Conservation (phyloP, 1,140 invertebrate genomes). For the Pseudomyrmex flavicornis region DNA sequence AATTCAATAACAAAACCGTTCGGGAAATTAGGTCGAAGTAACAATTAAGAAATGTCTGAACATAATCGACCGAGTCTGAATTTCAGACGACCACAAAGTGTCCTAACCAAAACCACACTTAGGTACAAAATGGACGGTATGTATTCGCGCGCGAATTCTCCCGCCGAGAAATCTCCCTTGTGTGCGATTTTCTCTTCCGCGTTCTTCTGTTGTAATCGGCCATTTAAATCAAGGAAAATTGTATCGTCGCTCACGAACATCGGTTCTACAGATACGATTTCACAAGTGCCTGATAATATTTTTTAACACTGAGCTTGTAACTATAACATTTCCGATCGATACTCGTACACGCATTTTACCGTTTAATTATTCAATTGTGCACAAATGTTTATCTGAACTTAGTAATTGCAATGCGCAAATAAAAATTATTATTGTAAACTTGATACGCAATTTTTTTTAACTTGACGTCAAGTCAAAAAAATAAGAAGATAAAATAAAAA, state of each 20-base stretch:
- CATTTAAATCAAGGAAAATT: slow-evolving; percentile 32
- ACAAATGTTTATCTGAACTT: no score
- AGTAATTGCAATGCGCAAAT: no score
- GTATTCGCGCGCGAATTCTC: slow-evolving; percentile 42
- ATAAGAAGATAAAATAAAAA: no score
- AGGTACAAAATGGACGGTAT: slow-evolving; percentile 57
- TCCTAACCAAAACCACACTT: slow-evolving; percentile 80
- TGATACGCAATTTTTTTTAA: no score
- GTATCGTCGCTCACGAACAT: slow-evolving; percentile 16
- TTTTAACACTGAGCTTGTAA: background rate
- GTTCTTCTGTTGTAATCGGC: slow-evolving; percentile 39
- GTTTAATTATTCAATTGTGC: background rate
- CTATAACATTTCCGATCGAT: no score
- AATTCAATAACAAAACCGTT: no score
- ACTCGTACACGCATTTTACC: background rate
- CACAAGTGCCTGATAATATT: slow-evolving; percentile 14
- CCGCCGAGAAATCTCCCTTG: slow-evolving; percentile 34
- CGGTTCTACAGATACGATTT: background rate
- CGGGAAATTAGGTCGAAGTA: background rate
- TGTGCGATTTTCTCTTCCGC: slow-evolving; percentile 26
- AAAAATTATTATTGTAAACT: no score
- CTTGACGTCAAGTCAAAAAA: no score
- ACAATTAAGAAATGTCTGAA: background rate
- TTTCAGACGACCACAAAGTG: background rate
- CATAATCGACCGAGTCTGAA: slow-evolving; percentile 22